Base-by-base conservation (phyloP, 2,888 invertebrate genomes). In the Epistrophe eligans region DNA sequence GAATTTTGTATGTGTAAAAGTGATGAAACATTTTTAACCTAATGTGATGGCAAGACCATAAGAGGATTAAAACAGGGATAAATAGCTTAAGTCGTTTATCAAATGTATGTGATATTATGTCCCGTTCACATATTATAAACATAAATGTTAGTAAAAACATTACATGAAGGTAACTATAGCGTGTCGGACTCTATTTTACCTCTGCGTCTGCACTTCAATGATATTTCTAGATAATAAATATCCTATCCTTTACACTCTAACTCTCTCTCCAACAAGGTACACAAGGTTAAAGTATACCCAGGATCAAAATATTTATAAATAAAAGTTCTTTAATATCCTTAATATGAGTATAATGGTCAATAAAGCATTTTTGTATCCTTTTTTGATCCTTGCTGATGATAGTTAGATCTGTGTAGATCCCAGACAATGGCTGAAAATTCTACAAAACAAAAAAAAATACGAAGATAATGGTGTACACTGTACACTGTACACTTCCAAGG, bases 51-150 rank as follows among this genome's bases (percentile, higher is more conserved):
- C 80, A 80, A 80, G 80, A 77, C 60, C 80, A 77, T 80, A 84
- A 80, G 80, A 80, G 84, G 71, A 80, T 84, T 84, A 80, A 80
- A 80, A 72, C 45, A 40, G 52, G 84, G 66, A 84, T 84, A 71
- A 76, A 84, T 66, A 62, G 50, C 52, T 70, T 60, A 10, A 67
- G 77, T 84, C 84, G 72, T 84, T 84, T 84, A 80, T 84, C 77
- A 84, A 70, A 70, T 77, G 50, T 58, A 19, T 58, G 73, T 58
- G 73, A 84, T 64, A 84, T 72, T 77, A 55, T 77, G 15, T 45
- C 40, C 38, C 7, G 8, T 24, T 50, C 57, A 24, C 24, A 57
- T 50, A 71, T 50, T 50, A 71, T 50, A 82, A 71, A 70, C 45
- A 4, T 2, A 17, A 38, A 38, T 11, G 38, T 13, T 40, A 3